Percentiles rank a stretch among this genome's conserved stretches.
Evolutionary conservation across 2,797 vertebrate genomes (phyloP).

Genomic region (Pipistrellus pygmaeus): DNA sequence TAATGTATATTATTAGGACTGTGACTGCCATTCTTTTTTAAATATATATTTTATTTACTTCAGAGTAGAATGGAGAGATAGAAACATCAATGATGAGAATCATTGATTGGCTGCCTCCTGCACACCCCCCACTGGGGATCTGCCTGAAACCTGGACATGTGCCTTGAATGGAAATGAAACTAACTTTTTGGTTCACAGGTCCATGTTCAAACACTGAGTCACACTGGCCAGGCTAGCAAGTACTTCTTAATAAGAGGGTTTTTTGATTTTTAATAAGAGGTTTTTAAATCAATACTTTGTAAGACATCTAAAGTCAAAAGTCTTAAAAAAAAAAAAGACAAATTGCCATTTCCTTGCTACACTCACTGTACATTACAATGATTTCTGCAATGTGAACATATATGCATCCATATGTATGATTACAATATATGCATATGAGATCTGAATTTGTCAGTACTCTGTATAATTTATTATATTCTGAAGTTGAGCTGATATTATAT

Average conservation of each 20-base stretch:
- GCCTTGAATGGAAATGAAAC: too few relatives aligned
- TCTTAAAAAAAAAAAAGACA: slow-evolving; percentile 71
- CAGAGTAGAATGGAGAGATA: too few relatives aligned
- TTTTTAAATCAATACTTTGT: slow-evolving; percentile 66
- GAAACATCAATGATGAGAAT: too few relatives aligned
- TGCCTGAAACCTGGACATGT: too few relatives aligned
- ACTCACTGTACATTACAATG: slow-evolving; percentile 54
- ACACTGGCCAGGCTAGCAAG: slow-evolving; percentile 48
- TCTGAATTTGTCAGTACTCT: neutral
- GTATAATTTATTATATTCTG: neutral
- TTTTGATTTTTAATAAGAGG: neutral
- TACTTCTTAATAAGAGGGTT: slow-evolving; percentile 44
- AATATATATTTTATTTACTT: too few relatives aligned
- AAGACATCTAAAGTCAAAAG: neutral
- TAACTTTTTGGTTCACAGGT: too few relatives aligned
- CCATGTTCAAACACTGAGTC: too few relatives aligned
- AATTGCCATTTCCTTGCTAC: slow-evolving; percentile 47
- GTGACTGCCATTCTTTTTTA: too few relatives aligned
- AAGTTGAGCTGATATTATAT: neutral
- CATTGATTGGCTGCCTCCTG: too few relatives aligned
- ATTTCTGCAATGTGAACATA: slow-evolving; percentile 38
- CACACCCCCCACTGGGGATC: too few relatives aligned
- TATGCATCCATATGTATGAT: neutral
- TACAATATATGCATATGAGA: neutral
- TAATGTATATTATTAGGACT: neutral